Evolutionary conservation across 2,888 invertebrate genomes (phyloP).

Genomic region (Caradrina clavipalpis): DNA sequence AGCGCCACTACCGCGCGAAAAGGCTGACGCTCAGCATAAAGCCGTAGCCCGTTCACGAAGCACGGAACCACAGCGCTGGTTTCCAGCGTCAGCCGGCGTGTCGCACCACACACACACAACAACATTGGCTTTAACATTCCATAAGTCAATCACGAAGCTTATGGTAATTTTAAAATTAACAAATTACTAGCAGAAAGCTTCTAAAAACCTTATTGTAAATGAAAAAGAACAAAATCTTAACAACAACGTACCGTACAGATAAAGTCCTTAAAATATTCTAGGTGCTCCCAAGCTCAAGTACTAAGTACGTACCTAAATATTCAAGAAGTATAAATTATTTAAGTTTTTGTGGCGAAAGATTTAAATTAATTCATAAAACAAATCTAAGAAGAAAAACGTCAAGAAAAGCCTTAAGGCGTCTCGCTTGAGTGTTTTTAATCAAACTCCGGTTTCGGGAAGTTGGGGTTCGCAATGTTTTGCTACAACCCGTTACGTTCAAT

Average conservation of each 20-base stretch:
- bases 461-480: conserved; percentile 32
- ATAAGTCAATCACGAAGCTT: too few relatives aligned
- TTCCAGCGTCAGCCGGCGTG: too few relatives aligned
- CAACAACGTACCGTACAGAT: not conserved
- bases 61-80: too few relatives aligned
- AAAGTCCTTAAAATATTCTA: conserved; percentile 28
- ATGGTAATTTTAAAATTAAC: not conserved
- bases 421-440: conserved; percentile 65
- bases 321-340: conserved; percentile 52
- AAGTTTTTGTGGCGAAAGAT: conserved; percentile 42
- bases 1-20: too few relatives aligned
- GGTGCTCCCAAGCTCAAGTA: conserved; percentile 17
- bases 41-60: too few relatives aligned
- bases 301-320: conserved; percentile 26
- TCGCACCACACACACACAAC: too few relatives aligned
- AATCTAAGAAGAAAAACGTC: conserved; percentile 64
- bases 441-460: conserved; percentile 47
- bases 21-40: too few relatives aligned
- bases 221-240: not conserved
- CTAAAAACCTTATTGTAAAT: too few relatives aligned
- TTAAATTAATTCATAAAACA: conserved; percentile 67
- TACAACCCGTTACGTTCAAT: conserved; percentile 23
- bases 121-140: too few relatives aligned
- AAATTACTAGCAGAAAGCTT: not conserved
- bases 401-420: conserved; percentile 52